phyloP scores from a whole-genome alignment of 2,888 invertebrate species.

The Tenthredo amoena region DNA sequence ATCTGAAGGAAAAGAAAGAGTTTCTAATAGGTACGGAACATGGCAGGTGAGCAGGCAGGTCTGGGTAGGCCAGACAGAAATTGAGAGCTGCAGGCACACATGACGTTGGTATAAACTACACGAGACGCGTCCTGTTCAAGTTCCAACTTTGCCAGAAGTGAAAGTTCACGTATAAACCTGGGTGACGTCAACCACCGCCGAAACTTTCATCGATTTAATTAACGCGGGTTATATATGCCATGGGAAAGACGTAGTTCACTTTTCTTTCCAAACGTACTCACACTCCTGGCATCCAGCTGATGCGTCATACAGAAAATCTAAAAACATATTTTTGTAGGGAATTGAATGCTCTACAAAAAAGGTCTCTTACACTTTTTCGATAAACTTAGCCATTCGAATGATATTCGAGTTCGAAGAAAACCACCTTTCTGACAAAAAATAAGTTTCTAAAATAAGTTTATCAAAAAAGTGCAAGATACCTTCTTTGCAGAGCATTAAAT shows the following conservation, averaged over 20 bases:
- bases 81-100: not conserved
- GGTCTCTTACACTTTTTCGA: too few species aligned
- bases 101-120: not conserved
- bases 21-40: not conserved
- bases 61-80: not conserved
- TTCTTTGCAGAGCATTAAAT: too few species aligned
- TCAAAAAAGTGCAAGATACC: too few species aligned
- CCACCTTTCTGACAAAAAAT: too few species aligned
- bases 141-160: constrained; percentile 11
- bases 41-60: not conserved
- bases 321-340: too few species aligned
- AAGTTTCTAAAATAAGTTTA: too few species aligned
- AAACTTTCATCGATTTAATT: constrained; percentile 40
- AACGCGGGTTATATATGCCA: not conserved
- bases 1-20: not conserved
- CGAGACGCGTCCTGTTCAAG: not conserved
- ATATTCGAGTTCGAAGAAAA: too few species aligned
- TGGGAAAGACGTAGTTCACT: not conserved
- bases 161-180: constrained; percentile 6
- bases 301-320: too few species aligned
- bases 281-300: too few species aligned
- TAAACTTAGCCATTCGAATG: too few species aligned
- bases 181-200: constrained; percentile 20
- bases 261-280: not conserved
- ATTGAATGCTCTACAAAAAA: too few species aligned